Percentiles rank a stretch among this genome's conserved stretches.
phyloP scores from a whole-genome alignment of 2,888 invertebrate species.

The Parelbella ahira region DNA sequence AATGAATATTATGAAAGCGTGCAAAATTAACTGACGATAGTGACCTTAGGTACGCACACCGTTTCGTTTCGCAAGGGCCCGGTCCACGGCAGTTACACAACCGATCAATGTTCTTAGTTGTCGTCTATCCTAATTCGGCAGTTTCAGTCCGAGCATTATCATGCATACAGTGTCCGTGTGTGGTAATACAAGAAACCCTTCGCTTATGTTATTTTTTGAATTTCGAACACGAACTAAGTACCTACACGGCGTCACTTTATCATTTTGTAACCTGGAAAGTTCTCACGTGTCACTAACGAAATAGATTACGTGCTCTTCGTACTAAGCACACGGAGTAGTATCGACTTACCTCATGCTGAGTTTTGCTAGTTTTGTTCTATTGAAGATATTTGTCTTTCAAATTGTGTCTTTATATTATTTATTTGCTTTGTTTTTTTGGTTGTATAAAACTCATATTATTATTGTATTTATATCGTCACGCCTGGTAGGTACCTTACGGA shows the following conservation, averaged over 20 bases:
- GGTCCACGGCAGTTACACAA: slow-evolving; percentile 48
- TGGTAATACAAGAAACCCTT: slow-evolving; percentile 25
- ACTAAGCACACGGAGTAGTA: too few relatives aligned
- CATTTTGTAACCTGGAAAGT: slow-evolving; percentile 17
- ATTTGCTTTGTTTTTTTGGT: too few relatives aligned
- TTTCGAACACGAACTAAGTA: slow-evolving; percentile 21
- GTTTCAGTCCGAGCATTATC: slow-evolving; percentile 36
- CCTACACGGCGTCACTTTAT: slow-evolving; percentile 2
- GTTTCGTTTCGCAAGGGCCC: slow-evolving; percentile 51
- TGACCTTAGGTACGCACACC: slow-evolving; percentile 72
- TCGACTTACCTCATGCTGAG: too few relatives aligned
- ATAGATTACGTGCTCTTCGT: slow-evolving; percentile 4
- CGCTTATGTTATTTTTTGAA: slow-evolving; percentile 21
- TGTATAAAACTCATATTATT: too few relatives aligned
- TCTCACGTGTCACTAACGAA: slow-evolving; percentile 8
- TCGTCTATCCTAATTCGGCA: slow-evolving; percentile 43
- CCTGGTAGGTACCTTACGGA: too few relatives aligned
- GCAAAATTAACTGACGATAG: slow-evolving; percentile 68
- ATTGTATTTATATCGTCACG: too few relatives aligned
- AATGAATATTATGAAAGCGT: slow-evolving; percentile 63
- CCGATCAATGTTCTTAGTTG: slow-evolving; percentile 39
- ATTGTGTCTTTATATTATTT: too few relatives aligned
- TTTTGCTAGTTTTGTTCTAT: too few relatives aligned
- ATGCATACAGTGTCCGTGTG: slow-evolving; percentile 34
- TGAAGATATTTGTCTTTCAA: too few relatives aligned